Evolutionary conservation across 2,113 vertebrate species (phyloP), one percentile per base, ranked within the genome.

Genomic region (Phalacrocorax aristotelis): DNA sequence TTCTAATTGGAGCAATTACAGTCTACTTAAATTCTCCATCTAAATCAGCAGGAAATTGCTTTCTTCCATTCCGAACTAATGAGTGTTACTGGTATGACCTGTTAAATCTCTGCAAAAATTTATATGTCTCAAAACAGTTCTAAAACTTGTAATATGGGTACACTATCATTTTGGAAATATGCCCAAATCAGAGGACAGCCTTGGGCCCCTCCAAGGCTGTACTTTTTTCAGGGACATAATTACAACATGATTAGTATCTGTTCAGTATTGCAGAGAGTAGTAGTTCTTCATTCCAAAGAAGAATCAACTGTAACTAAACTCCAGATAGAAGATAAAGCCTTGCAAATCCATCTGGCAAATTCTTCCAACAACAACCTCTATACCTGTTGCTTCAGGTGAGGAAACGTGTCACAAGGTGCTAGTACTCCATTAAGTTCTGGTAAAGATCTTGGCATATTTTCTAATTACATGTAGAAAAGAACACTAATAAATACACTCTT

Each of bases 191-290:
- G 64, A 88, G 16, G 20, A 81, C 16, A 92, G 51, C 94, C 95
- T 94, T 97, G 86, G 27, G 9, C 52, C 64, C 18, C 18, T 46
- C 46, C 92, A 93, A 97, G 95, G 96, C 76, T 81, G 46, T 86
- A 90, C 82, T 93, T 90, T 26, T 87, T 94, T 97, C 95, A 96
- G 79, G 90, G 94, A 89, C 94, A 61, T 55, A 93, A 94, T 81
- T 95, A 83, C 52, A 86, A 89, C 36, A 57, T 21, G 48, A 78
- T 79, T 75, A 91, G 77, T 84, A 75, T 55, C 55, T 51, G 26
- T 83, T 76, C 54, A 36, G 42, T 55, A 54, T 16, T 46, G 34
- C 38, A 52, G 19, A 23, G 34, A 93, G 42, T 83, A 96, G 80
- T 3, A 75, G 9, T 25, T 83, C 38, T 68, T 10, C 4, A 20